Base-by-base conservation (phyloP, 1,140 invertebrate genomes). In the Drosophila subpulchrella region DNA sequence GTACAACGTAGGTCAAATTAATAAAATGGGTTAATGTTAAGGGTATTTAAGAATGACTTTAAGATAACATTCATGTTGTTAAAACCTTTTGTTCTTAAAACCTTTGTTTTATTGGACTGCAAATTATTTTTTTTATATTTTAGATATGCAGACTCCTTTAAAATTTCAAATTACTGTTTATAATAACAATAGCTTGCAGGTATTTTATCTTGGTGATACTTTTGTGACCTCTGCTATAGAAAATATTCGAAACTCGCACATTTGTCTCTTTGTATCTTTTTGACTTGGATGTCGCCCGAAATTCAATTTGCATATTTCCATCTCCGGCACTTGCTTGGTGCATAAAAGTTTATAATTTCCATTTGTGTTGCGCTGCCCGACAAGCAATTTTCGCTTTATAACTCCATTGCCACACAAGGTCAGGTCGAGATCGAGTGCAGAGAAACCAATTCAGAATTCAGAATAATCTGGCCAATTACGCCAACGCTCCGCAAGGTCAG, bases 301-400 rank as follows among this genome's bases (percentile, higher is more conserved):
- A 88, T 88, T 86, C 79, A 86, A 86, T 86, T 86, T 88, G 53
- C 71, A 63, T 62, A 74, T 63, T 67, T 48, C 70, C 30, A 51
- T 73, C 39, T 41, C 15, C 36, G 2, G 41, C 34, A 12, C 47
- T 34, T 15, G 51, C n/a, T 36, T 42, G 60, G 46, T 41, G 38
- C 44, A 71, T 17, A 67, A 67, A 85, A 77, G 65, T 75, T 86
- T 75, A 78, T 86, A 86, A 86, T 86, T 78, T 78, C 70, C 70
- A 78, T 79, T 77, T 77, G 65, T 72, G 61, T 67, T 53, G 59
- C 57, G 47, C 13, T 44, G 36, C 46, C 42, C 65, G 63, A 88
- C 79, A 86, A 83, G 83, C 83, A 83, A 76, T 86, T 86, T 88
- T 66, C 83, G 79, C 79, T 83, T 77, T 81, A 80, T 80, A 86